Base-by-base conservation (phyloP, 2,888 invertebrate genomes). In the Athripsodes cinereus region DNA sequence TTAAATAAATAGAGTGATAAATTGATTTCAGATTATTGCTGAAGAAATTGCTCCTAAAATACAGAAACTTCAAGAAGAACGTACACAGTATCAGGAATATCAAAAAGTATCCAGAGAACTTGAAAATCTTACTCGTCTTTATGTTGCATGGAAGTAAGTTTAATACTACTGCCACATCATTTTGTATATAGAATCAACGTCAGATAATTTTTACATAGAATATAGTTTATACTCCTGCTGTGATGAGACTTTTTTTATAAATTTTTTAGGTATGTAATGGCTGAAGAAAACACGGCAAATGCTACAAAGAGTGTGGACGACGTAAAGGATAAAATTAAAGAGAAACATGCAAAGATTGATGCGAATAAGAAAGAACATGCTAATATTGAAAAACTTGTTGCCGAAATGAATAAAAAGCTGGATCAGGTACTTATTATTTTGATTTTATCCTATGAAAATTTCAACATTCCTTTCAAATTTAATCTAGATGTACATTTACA, bases 1-100 rank as follows among this genome's bases (percentile, higher is more conserved):
- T n/a, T n/a, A n/a, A n/a, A n/a, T n/a, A n/a, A n/a, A n/a, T n/a
- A n/a, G n/a, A n/a, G n/a, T n/a, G n/a, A n/a, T n/a, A n/a, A n/a
- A n/a, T 34, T 53, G 2, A 22, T 22, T 16, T 31, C 10, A 86
- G 85, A 79, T 90, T 52, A 78, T 90, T 20, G 78, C 73, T 53
- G 95, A 97, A 71, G 95, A 96, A 69, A 88, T 99, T 55, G 85
- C 86, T n/a, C 98, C 98, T 0, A 92, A 88, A 66, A 74, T 98
- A 53, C 83, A 87, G 55, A 92, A 90, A 70, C 74, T 97, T 54
- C 87, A 91, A 64, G 86, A 90, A 62, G 96, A 98, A 69, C 80
- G 93, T 44, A 76, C 86, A 0, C 88, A 89, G 62, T 96, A 89
- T 70, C 78, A 92, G 60, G 93, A 96, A 72, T 96, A 87, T 69